Percentiles rank a stretch among this genome's conserved stretches.
Conservation (phyloP, 2,888 invertebrate species). For the Troides helena region DNA sequence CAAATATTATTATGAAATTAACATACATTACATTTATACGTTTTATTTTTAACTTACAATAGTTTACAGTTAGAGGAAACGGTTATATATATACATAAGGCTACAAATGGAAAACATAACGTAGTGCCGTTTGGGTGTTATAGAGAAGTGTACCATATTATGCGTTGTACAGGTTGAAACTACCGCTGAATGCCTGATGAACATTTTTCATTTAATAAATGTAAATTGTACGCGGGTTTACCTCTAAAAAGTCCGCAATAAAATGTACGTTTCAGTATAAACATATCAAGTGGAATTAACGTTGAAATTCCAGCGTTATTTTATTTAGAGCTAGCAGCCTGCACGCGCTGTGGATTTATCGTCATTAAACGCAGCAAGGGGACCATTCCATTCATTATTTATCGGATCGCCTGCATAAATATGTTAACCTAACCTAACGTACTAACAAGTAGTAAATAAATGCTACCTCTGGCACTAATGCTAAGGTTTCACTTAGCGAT, state of each 20-base stretch:
- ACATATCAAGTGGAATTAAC: conserved; percentile 17
- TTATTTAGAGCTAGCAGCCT: conserved; percentile 18
- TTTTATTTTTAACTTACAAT: neutral
- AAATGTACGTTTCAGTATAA: conserved; percentile 14
- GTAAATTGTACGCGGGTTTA: conserved; percentile 1
- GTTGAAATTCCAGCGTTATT: conserved; percentile 21
- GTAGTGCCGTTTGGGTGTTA: neutral
- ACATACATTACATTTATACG: neutral
- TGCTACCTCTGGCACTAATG: neutral
- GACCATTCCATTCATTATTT: neutral
- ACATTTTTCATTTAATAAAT: conserved; percentile 8
- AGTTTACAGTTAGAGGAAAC: neutral
- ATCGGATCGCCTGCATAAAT: neutral
- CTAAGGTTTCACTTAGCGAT: no score
- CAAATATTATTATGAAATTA: neutral
- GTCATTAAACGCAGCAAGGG: conserved; percentile 19
- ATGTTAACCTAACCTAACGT: neutral
- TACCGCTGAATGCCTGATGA: neutral
- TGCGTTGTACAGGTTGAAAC: neutral
- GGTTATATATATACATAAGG: neutral
- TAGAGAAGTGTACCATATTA: neutral
- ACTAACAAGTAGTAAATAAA: neutral
- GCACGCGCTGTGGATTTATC: conserved; percentile 20
- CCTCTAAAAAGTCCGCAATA: conserved; percentile 1
- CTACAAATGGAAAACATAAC: neutral